phyloP scores from a whole-genome alignment of 2,113 vertebrate species.

The Vidua chalybeata region DNA sequence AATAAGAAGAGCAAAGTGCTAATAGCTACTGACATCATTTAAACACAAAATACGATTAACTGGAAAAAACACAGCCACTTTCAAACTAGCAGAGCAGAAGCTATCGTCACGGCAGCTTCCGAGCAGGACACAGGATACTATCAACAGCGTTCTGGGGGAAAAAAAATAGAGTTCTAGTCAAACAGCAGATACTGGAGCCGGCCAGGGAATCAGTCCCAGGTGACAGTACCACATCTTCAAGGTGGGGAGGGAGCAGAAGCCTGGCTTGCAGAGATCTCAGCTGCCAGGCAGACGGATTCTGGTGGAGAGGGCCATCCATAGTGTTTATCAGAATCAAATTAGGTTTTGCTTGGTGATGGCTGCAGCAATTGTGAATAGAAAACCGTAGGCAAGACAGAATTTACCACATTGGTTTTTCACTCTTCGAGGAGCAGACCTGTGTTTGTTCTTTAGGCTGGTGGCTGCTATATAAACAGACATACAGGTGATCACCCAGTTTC shows the following conservation, averaged over 20 bases:
- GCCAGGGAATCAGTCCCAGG: neutral
- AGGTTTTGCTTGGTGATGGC: neutral
- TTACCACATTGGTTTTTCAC: neutral
- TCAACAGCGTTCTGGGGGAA: rapidly evolving
- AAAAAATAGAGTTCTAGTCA: neutral
- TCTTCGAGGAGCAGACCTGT: neutral
- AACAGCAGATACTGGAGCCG: neutral
- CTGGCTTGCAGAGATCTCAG: rapidly evolving
- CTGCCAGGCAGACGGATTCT: too few relatives aligned
- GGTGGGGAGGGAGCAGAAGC: neutral
- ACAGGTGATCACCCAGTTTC: rapidly evolving
- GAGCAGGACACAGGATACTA: neutral
- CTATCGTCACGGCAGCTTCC: rapidly evolving
- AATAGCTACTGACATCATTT: rapidly evolving
- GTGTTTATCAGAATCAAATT: neutral
- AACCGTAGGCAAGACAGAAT: rapidly evolving
- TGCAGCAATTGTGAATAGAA: neutral
- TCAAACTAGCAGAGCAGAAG: neutral
- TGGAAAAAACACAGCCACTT: neutral
- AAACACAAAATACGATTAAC: rapidly evolving
- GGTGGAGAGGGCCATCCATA: neutral
- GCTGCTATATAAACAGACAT: neutral
- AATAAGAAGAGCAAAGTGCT: neutral
- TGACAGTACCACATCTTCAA: neutral
- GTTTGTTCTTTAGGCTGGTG: neutral